Evolutionary conservation across 1,140 invertebrate genomes (phyloP).

Genomic region (Cardiocondyla obscurior): DNA sequence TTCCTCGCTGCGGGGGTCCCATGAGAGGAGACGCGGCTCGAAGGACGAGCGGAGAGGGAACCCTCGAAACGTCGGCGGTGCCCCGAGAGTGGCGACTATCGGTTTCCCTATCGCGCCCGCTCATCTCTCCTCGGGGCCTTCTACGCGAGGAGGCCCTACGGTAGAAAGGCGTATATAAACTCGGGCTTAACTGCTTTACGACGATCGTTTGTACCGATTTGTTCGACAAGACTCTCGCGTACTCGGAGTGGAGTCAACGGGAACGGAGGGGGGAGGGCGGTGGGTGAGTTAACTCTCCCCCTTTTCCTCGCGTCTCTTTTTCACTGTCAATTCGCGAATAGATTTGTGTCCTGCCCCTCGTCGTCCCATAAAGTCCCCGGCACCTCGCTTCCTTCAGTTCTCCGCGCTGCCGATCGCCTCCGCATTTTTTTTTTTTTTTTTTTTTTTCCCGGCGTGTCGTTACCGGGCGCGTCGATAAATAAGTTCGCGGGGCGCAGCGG

Average conservation of each 20-base stretch:
- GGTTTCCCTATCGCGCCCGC: constrained; percentile 81
- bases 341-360: constrained; percentile 51
- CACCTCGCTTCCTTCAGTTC: constrained; percentile 26
- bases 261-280: neutral
- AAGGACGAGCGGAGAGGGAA: constrained; percentile 62
- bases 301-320: neutral
- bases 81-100: constrained; percentile 75
- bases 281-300: constrained; percentile 40
- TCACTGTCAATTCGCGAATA: constrained; percentile 33
- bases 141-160: constrained; percentile 63
- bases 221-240: constrained; percentile 80
- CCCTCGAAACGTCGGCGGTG: constrained; percentile 57
- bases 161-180: constrained; percentile 80
- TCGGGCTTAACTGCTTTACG: constrained; percentile 83
- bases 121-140: constrained; percentile 79
- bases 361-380: constrained; percentile 55
- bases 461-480: constrained; percentile 50
- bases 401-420: neutral
- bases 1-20: constrained; percentile 79
- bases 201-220: constrained; percentile 85
- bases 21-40: constrained; percentile 61
- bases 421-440: no score
- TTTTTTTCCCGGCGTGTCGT: constrained; percentile 33
- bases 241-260: constrained; percentile 17
- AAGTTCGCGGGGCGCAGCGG: constrained; percentile 44